Conservation (phyloP, 1,140 invertebrate genomes). For the Diploscapter pachys region DNA sequence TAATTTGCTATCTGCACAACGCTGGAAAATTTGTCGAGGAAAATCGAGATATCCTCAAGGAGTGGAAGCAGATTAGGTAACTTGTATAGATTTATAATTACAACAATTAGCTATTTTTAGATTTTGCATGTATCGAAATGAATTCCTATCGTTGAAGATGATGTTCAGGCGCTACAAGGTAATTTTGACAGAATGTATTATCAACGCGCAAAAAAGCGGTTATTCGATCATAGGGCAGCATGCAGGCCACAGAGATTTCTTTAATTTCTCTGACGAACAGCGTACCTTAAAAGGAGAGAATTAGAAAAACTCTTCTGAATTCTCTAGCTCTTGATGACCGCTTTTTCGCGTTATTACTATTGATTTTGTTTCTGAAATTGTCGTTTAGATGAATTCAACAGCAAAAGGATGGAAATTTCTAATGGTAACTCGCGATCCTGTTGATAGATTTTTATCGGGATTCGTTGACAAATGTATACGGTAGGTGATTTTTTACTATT, state of each 20-base stretch:
- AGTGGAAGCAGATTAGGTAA: slow-evolving; percentile 3
- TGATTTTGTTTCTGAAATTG: neutral
- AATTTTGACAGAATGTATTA: neutral
- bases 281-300: too few species aligned
- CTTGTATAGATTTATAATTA: too few species aligned
- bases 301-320: too few species aligned
- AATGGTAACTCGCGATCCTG: slow-evolving; percentile 19
- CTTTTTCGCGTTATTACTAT: too few species aligned
- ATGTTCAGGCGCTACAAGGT: slow-evolving; percentile 13
- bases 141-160: slow-evolving; percentile 4
- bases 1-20: slow-evolving; percentile 20
- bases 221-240: too few species aligned
- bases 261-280: neutral
- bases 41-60: slow-evolving; percentile 10
- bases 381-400: slow-evolving; percentile 1
- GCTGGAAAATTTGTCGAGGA: slow-evolving; percentile 7
- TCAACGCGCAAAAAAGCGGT: too few species aligned
- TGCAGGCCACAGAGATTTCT: neutral
- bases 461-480: slow-evolving; percentile 23
- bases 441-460: slow-evolving; percentile 25
- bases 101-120: neutral
- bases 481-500: neutral
- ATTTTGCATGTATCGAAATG: slow-evolving; percentile 14
- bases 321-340: too few species aligned
- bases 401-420: slow-evolving; percentile 15